phyloP scores from a whole-genome alignment of 2,797 vertebrate genomes.

The Neosilurus hyrtlii region DNA sequence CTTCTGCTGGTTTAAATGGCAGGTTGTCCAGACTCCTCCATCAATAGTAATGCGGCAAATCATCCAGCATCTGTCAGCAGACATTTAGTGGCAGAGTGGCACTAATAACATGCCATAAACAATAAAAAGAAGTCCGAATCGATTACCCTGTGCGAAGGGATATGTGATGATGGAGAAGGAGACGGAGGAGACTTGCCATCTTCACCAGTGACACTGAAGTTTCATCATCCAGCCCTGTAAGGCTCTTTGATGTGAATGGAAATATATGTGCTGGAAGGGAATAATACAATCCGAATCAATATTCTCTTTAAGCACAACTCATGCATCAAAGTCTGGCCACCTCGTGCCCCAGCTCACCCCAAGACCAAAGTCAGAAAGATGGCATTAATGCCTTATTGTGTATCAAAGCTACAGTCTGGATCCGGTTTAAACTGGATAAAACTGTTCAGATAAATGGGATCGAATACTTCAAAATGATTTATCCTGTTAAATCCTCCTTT shows the following conservation, averaged over 20 bases:
- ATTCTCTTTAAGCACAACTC: constrained; percentile 48
- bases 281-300: constrained; percentile 48
- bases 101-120: constrained; percentile 49
- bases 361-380: constrained; percentile 30
- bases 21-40: constrained; percentile 48
- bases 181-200: constrained; percentile 20
- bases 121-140: constrained; percentile 27
- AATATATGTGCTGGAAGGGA: constrained; percentile 47
- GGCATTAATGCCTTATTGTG: constrained; percentile 18
- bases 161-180: neutral
- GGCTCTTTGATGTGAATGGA: constrained; percentile 48
- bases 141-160: neutral
- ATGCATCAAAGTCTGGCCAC: constrained; percentile 41
- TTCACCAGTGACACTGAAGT: constrained; percentile 44
- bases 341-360: constrained; percentile 11
- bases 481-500: constrained; percentile 12
- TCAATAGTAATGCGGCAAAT: constrained; percentile 52
- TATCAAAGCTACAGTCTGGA: constrained; percentile 24
- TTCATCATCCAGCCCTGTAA: constrained; percentile 49
- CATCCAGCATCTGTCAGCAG: constrained; percentile 57
- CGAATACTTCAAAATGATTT: constrained; percentile 4
- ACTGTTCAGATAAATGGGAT: neutral
- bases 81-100: constrained; percentile 54
- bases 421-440: neutral
- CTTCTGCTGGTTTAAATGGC: constrained; percentile 28